phyloP scores from a whole-genome alignment of 2,797 vertebrate species.

The Dermochelys coriacea region DNA sequence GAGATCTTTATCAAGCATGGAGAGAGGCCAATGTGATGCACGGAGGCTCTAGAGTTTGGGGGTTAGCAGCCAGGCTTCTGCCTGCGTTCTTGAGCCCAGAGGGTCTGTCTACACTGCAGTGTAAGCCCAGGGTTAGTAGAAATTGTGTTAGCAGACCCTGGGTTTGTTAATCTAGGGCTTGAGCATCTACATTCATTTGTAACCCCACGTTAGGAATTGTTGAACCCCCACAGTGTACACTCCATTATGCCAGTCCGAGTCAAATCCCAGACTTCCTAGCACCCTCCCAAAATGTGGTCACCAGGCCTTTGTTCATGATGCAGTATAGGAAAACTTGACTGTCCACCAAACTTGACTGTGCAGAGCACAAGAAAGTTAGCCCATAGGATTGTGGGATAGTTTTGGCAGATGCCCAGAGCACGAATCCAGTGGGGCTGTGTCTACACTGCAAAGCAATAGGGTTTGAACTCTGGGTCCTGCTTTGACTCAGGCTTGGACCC shows the following conservation, averaged over 20 bases:
- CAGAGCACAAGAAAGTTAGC: not conserved
- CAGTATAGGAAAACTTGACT: not conserved
- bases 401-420: not conserved
- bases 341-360: not conserved
- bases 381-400: not conserved
- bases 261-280: not conserved
- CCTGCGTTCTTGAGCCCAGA: not conserved
- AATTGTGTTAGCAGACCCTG: not conserved
- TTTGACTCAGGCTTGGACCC: not conserved
- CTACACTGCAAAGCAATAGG: not conserved
- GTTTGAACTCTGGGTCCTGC: not conserved
- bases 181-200: not conserved
- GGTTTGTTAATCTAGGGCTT: not conserved
- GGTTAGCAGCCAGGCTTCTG: not conserved
- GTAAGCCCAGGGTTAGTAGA: not conserved
- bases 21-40: not conserved
- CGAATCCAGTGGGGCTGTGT: not conserved
- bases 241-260: not conserved
- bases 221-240: not conserved
- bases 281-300: not conserved
- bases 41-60: not conserved
- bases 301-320: no score
- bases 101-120: not conserved
- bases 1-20: not conserved
- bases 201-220: not conserved